Conservation (phyloP, 1,140 invertebrate genomes). For the Hycleus phaleratus region DNA sequence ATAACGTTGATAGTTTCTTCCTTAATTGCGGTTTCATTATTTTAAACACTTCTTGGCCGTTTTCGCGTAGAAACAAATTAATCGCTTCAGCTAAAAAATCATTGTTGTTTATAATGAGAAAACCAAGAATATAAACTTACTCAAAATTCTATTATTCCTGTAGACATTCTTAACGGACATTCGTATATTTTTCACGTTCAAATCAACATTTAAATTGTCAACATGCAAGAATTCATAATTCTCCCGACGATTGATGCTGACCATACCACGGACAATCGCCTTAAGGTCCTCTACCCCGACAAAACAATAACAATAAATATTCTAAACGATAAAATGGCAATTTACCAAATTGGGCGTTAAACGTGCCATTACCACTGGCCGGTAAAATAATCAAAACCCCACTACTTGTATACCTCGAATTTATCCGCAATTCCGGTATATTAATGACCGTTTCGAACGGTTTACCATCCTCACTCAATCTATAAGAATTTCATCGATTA, state of each 20-base stretch:
- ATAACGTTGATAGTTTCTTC: conserved; percentile 54
- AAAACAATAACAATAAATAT: conserved; percentile 19
- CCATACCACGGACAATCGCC: conserved; percentile 53
- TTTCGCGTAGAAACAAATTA: conserved; percentile 63
- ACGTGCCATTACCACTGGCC: conserved; percentile 62
- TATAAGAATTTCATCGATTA: conserved; percentile 19
- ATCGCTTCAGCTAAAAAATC: conserved; percentile 57
- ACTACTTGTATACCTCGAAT: conserved; percentile 61
- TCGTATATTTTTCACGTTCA: conserved; percentile 54
- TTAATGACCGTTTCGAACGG: conserved; percentile 58
- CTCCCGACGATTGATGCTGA: conserved; percentile 44
- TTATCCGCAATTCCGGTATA: conserved; percentile 59
- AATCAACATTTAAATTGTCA: conserved; percentile 53
- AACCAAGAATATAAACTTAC: conserved; percentile 44
- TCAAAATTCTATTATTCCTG: conserved; percentile 61
- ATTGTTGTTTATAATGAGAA: not conserved
- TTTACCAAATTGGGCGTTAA: conserved; percentile 56
- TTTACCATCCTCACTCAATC: conserved; percentile 47
- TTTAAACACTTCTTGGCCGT: conserved; percentile 60
- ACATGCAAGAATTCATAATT: conserved; percentile 53
- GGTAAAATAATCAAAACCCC: conserved; percentile 63
- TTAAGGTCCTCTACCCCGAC: conserved; percentile 45
- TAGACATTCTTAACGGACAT: conserved; percentile 61
- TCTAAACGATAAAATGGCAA: not conserved
- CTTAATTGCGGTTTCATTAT: conserved; percentile 62